A percentile compares a stretch with the other conserved stretches of the same genome.
phyloP scores from a whole-genome alignment of 2,113 vertebrate genomes.

The Gavialis gangeticus region DNA sequence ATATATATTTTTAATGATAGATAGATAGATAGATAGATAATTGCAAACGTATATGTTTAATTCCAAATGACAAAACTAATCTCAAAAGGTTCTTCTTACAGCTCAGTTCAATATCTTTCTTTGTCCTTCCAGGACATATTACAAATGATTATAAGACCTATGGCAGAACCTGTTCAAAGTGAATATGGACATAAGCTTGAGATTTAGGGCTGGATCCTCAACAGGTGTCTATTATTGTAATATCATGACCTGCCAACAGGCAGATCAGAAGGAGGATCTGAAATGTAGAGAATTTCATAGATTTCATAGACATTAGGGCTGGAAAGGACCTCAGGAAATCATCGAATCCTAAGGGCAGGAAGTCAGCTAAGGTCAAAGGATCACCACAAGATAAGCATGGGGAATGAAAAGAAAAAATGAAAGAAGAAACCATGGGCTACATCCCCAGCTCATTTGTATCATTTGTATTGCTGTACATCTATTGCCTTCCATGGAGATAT shows the following conservation, averaged over 20 bases:
- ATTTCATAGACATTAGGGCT: no score
- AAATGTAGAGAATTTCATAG: no score
- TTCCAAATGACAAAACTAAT: neutral
- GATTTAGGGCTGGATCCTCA: neutral
- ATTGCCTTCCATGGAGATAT: neutral
- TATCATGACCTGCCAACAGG: no score
- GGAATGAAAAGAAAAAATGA: neutral
- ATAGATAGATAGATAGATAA: no score
- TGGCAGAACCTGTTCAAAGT: neutral
- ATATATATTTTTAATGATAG: no score
- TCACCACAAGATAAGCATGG: neutral
- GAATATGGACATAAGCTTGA: neutral
- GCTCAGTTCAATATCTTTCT: neutral
- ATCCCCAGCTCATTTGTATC: neutral
- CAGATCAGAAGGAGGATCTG: no score
- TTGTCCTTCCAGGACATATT: neutral
- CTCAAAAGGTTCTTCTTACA: neutral
- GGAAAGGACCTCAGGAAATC: no score
- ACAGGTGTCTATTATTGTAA: no score
- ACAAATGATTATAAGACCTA: neutral
- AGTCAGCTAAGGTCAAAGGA: no score
- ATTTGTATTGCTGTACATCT: neutral
- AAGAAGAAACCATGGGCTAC: neutral
- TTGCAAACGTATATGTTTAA: neutral
- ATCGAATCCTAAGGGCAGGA: no score